Evolutionary conservation across 2,113 vertebrate species (phyloP), one percentile per base, ranked within the genome.

Genomic region (Sterrhoptilus dennistouni): DNA sequence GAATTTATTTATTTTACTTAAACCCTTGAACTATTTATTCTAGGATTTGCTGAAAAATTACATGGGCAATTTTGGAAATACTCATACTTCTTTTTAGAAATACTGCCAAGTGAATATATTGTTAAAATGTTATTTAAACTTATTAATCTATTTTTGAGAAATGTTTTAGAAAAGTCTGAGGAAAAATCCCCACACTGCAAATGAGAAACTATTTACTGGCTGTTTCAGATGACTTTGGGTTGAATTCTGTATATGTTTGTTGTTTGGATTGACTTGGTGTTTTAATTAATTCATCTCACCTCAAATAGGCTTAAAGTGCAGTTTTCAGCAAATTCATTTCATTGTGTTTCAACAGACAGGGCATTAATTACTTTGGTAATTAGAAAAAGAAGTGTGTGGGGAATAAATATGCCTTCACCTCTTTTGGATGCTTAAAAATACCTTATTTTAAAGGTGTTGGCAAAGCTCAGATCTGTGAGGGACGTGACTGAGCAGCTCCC

Each of bases 281-380:
- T 96, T 94, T 74, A 53, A 94, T 95, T 95, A 76, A 64, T 61
- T 57, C 36, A 52, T 29, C 38, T 87, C 38, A 68, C 61, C 81
- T 87, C 65, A 80, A 75, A 49, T 24, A 83, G 78, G 20, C 61
- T 74, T 53, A 12, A 56, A 85, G 38, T 56, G 52, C 20, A 29
- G 8, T 75, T 78, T 75, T 52, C 83, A 82, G 69, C 53, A 64
- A 79, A 76, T 49, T 71, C 0, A 14, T 75, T 81, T 79, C 12
- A 60, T 40, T 64, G 7, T 3, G 1, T 76, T 71, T 93, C 60
- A 74, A n/a, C 36, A 74, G 74, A 29, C 24, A 68, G 44, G 65
- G 5, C 38, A 70, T 63, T 75, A 82, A 94, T 87, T 81, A 61
- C 83, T 94, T 83, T 52, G 20, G 15, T 71, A 83, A 78, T 97